phyloP scores from a whole-genome alignment of 2,113 vertebrate species.

The Anguilla rostrata region DNA sequence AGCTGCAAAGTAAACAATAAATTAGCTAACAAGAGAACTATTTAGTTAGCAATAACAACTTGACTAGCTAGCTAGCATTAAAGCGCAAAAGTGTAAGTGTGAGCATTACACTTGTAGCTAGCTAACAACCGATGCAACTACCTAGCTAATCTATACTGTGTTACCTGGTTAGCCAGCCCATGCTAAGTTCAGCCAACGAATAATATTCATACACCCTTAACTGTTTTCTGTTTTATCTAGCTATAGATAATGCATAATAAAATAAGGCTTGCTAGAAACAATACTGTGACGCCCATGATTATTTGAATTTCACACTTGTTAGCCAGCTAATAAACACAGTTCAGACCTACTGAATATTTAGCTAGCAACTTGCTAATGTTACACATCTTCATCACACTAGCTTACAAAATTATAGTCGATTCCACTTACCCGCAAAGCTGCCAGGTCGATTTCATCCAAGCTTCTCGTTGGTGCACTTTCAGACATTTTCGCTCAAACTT shows the following conservation, averaged over 20 bases:
- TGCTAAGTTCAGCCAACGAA: no score
- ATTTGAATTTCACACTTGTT: background rate
- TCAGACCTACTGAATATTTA: background rate
- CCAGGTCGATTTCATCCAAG: constrained; percentile 93
- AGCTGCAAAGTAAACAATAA: background rate
- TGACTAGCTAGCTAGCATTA: background rate
- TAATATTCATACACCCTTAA: no score
- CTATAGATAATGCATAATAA: no score
- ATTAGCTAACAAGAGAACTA: background rate
- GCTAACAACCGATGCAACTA: background rate
- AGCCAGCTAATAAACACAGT: background rate
- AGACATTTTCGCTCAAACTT: constrained; percentile 65
- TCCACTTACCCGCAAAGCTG: constrained; percentile 83
- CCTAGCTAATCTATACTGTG: background rate
- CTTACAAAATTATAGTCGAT: background rate
- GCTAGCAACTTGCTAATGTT: background rate
- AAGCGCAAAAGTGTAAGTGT: background rate
- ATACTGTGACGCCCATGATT: background rate
- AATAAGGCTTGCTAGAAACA: background rate
- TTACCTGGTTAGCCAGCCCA: background rate
- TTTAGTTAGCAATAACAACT: background rate
- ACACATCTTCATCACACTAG: background rate
- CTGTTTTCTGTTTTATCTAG: no score
- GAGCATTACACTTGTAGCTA: background rate
- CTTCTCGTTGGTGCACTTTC: constrained; percentile 90